Conservation (phyloP, 2,888 invertebrate genomes). For the Sarcophaga rosellei region DNA sequence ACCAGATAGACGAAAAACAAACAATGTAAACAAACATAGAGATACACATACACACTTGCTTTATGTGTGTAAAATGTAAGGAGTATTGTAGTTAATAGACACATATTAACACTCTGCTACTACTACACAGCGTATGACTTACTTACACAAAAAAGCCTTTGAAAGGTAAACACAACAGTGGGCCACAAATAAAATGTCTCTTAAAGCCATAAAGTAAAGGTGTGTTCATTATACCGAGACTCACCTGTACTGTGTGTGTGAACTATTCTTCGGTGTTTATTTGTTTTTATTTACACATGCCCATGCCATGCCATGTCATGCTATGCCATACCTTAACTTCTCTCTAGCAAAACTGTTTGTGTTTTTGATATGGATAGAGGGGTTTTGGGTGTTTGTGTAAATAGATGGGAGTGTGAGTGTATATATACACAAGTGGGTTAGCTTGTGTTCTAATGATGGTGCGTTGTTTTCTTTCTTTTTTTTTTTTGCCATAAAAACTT, state of each 20-base stretch:
- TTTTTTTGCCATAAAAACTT: slow-evolving; percentile 43
- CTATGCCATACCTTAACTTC: background rate
- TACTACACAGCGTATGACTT: background rate
- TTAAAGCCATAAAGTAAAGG: no score
- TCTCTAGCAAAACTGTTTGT: background rate
- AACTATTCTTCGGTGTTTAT: background rate
- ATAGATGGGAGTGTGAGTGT: background rate
- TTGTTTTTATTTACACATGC: background rate
- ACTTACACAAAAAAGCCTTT: background rate
- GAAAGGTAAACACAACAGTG: slow-evolving; percentile 4
- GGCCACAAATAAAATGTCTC: background rate
- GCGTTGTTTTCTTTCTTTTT: background rate
- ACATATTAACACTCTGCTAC: slow-evolving; percentile 7
- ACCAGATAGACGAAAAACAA: background rate
- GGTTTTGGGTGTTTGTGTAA: background rate
- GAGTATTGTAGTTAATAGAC: slow-evolving; percentile 22
- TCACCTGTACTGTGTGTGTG: background rate
- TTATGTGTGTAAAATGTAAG: background rate
- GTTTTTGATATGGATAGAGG: background rate
- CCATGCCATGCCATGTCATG: no score
- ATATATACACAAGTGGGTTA: background rate
- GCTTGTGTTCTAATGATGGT: slow-evolving; percentile 4
- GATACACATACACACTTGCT: background rate
- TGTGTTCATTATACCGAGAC: background rate
- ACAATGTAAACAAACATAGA: no score